Evolutionary conservation across 1,140 invertebrate genomes (phyloP), one percentile per base, ranked within the genome.

Genomic region (Vollenhovia emeryi): DNA sequence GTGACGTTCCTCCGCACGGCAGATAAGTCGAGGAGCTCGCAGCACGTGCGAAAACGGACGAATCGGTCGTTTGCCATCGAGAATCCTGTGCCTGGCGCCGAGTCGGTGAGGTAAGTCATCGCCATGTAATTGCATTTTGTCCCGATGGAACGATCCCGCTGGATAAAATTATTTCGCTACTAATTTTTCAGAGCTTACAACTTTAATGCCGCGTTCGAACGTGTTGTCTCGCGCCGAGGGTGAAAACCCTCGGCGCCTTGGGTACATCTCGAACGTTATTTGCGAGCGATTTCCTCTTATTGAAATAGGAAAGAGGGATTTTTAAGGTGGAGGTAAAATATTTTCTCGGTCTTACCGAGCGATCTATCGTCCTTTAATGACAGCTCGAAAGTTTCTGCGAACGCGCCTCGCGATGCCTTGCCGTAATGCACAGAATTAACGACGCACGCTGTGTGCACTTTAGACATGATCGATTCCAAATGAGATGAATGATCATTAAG

Each of bases 401-500:
- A 33, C 18, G 7, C 33, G 27, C 9, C 52, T 57, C 27, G 24
- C 52, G 21, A 18, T 59, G n/a, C 15, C 48, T 66, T 30, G 7
- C 8, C 43, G 24, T 50, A 52, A 79, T 50, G 75, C 75, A 78
- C 60, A 68, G 60, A 68, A 68, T 79, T 66, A 50, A 18, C 30
- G 30, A 52, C 30, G 11, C 30, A 40, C 30, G 18, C 7, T 50
- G 45, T 48, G 8, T 24, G 18, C 15, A 52, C 27, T 36, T 36
- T n/a, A 18, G 15, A 24, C 43, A 18, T 40, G 15, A 74, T 62
- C 40, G 40, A 0, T 33, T 33, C 40, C 27, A 40, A 76, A 24
- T 6, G 57, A 11, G 36, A 21, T 13, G 27, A 62, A 30, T 11
- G 36, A 43, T 36, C 36, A 36, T 59, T 75, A 60, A 75, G 52